Conservation (phyloP, 2,113 vertebrate genomes). For the Cynopterus brachyotis region DNA sequence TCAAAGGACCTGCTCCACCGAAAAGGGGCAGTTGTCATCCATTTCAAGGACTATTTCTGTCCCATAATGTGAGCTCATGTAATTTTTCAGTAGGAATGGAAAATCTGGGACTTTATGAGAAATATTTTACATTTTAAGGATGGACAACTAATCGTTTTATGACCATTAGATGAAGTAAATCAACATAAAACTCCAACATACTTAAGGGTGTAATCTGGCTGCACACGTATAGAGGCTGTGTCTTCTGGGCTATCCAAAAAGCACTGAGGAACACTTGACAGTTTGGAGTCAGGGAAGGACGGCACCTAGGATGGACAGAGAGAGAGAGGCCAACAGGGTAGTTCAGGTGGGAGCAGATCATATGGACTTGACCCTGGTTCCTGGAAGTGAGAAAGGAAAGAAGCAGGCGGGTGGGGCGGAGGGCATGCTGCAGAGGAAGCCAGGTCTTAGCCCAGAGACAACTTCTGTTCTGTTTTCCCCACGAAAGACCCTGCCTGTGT, state of each 20-base stretch:
- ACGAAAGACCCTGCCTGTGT: no score
- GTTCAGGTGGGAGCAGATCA: neutral
- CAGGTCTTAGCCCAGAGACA: neutral
- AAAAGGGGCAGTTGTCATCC: neutral
- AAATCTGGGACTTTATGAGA: neutral
- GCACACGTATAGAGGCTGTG: neutral
- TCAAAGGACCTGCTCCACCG: neutral
- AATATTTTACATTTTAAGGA: neutral
- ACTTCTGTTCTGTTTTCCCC: neutral
- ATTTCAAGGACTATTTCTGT: neutral
- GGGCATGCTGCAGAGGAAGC: rapidly evolving
- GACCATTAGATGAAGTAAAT: neutral
- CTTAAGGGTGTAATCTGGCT: neutral
- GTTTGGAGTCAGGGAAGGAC: neutral
- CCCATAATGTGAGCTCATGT: neutral
- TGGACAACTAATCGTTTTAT: neutral
- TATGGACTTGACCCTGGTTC: neutral
- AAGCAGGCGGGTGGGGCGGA: neutral
- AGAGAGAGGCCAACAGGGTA: neutral
- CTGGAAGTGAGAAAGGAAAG: neutral
- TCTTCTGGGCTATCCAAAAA: neutral
- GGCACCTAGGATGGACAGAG: neutral
- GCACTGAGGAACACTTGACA: neutral
- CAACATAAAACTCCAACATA: neutral
- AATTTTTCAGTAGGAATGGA: neutral